Evolutionary conservation across 2,888 invertebrate genomes (phyloP), one percentile per base, ranked within the genome.

Genomic region (Drosophila neotestacea): DNA sequence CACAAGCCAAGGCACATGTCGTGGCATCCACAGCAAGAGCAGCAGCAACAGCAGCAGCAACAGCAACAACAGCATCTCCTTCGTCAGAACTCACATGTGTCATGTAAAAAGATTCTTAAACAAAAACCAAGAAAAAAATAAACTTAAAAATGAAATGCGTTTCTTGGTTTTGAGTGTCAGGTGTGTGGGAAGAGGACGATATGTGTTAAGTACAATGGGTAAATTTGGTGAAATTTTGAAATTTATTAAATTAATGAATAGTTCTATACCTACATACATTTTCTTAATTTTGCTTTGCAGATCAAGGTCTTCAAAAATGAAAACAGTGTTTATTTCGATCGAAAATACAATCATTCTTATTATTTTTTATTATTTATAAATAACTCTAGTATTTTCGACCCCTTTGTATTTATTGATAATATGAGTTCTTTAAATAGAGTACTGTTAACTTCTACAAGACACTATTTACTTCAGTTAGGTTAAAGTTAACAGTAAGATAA

Each of bases 31-130:
- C 64, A 51, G 51, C 55, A 28, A 48, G 22, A 34, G 16, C 30
- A 32, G 7, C 47, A 47, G 13, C 47, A 30, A 30, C 47, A 32
- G 13, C 44, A 41, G 4, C 13, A 41, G 7, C 22, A 55, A n/a
- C 34, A 13, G 1, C 22, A 55, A 34, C 34, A 36, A 36, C 34
- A 36, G 38, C 54, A 28, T 10, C 51, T 56, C 36, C 58, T 10
- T 44, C 34, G 41, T 30, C 56, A 13, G 32, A 30, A 30, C 62
- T 76, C 78, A 70, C 71, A 81, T 73, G 80, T 85, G 84, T 83
- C 85, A 85, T 85, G 85, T 85, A 83, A 85, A 81, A 79, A 82
- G 81, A 85, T 79, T 85, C 72, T 83, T 83, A 81, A 83, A 81
- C 82, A 85, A 83, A 81, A 65, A 56, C 65, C 62, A 72, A 62